Percentiles rank a stretch among this genome's conserved stretches.
phyloP scores from a whole-genome alignment of 2,888 invertebrate species.

The Notocelia uddmanniana region DNA sequence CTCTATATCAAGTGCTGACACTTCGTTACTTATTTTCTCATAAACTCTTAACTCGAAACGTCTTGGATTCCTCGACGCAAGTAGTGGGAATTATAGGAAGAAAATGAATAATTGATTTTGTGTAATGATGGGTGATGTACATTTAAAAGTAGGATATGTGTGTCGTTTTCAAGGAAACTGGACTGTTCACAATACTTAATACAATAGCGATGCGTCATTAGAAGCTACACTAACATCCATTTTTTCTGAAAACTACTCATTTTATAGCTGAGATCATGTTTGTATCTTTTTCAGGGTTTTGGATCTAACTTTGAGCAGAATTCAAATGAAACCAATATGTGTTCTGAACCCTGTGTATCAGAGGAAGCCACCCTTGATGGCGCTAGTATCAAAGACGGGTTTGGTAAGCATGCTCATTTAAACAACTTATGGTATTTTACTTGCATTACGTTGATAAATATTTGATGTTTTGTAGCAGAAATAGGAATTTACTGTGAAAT shows the following conservation, averaged over 20 bases:
- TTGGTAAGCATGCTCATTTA: constrained; percentile 25
- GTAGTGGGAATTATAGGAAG: not conserved
- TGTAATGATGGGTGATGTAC: too few relatives aligned
- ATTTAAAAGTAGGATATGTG: too few relatives aligned
- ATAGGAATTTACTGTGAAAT: not conserved
- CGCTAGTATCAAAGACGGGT: constrained; percentile 41
- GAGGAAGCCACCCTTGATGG: constrained; percentile 39
- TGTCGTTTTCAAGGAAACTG: not conserved
- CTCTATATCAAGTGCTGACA: too few relatives aligned
- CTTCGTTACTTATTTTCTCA: too few relatives aligned
- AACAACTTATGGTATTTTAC: too few relatives aligned
- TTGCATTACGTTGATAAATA: too few relatives aligned
- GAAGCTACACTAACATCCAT: not conserved
- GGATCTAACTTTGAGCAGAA: not conserved
- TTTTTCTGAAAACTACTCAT: not conserved
- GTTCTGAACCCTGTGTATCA: not conserved
- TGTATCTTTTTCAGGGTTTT: constrained; percentile 17
- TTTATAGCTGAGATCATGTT: not conserved
- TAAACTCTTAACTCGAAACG: not conserved
- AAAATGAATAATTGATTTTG: too few relatives aligned
- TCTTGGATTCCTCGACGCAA: not conserved
- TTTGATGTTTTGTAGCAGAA: not conserved
- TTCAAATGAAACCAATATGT: not conserved
- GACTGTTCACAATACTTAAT: not conserved
- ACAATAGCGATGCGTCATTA: not conserved